Evolutionary conservation across 1,140 invertebrate species (phyloP).

Genomic region (Penaeus chinensis): DNA sequence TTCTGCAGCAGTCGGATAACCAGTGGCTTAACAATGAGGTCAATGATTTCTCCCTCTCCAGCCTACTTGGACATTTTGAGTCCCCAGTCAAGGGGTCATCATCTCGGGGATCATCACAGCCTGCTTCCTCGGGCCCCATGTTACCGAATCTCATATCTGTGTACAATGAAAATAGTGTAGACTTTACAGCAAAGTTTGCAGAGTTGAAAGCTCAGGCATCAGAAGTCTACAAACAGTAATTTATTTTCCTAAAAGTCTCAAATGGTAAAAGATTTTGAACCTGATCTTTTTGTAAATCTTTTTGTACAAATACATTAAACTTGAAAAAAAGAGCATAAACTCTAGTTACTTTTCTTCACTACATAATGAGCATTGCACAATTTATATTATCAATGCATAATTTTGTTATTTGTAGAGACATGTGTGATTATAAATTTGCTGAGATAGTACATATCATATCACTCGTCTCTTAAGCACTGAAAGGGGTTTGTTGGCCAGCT

Average conservation of each 20-base stretch:
- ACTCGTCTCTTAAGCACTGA: too few species aligned
- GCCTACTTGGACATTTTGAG: slow-evolving; percentile 82
- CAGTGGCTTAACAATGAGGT: slow-evolving; percentile 82
- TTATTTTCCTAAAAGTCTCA: not conserved
- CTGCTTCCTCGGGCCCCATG: not conserved
- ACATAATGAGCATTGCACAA: too few species aligned
- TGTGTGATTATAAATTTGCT: too few species aligned
- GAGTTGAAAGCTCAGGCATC: slow-evolving; percentile 55
- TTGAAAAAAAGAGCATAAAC: not conserved
- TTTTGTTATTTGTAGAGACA: too few species aligned
- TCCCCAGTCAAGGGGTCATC: slow-evolving; percentile 71
- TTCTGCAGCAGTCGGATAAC: slow-evolving; percentile 77
- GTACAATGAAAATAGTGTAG: slow-evolving; percentile 57
- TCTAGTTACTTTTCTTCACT: too few species aligned
- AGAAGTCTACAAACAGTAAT: slow-evolving; percentile 42
- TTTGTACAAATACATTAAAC: slow-evolving; percentile 11
- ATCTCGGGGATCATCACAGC: slow-evolving; percentile 24
- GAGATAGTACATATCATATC: too few species aligned
- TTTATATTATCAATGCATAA: too few species aligned
- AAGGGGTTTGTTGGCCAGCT: too few species aligned
- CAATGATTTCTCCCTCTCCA: slow-evolving; percentile 82
- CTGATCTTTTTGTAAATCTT: not conserved
- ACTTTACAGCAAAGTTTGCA: slow-evolving; percentile 52
- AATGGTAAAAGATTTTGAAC: slow-evolving; percentile 1
- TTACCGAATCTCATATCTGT: slow-evolving; percentile 44